These are phyloP conservation scores for Eupithecia centaureata DNA, from an alignment of 2,888 invertebrate species.

Conservation along the genomic window DNA sequence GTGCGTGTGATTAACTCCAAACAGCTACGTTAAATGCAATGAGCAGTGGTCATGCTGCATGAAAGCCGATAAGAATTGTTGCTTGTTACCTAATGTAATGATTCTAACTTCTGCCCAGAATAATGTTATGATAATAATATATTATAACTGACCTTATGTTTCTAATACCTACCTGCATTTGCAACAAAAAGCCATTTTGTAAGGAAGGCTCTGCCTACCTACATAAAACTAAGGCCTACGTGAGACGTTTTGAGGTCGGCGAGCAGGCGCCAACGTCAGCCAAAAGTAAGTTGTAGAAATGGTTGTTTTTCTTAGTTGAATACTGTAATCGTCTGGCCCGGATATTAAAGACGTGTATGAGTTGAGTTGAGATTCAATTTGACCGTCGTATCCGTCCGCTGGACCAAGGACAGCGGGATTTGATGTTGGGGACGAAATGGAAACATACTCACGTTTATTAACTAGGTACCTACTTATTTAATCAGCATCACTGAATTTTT, in stretches of 20 bases:
- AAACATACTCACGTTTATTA: not conserved
- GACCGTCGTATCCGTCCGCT: too few relatives aligned
- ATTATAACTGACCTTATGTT: not conserved
- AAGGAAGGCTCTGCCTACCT: not conserved
- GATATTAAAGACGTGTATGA: not conserved
- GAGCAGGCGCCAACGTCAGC: too few relatives aligned
- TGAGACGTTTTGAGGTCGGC: not conserved
- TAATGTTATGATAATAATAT: not conserved
- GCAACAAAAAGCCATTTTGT: not conserved
- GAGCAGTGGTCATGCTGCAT: constrained; percentile 42
- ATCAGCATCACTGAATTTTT: too few relatives aligned
- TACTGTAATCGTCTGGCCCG: not conserved
- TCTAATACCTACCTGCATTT: not conserved
- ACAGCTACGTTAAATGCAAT: constrained; percentile 35
- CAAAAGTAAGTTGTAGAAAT: not conserved
- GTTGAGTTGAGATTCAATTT: not conserved
- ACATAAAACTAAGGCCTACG: not conserved
- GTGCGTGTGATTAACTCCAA: not conserved
- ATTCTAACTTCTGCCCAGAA: not conserved
- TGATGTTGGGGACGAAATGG: not conserved
- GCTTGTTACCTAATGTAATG: constrained; percentile 4
- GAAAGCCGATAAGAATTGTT: constrained; percentile 31
- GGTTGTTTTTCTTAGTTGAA: not conserved
- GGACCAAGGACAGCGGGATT: not conserved
- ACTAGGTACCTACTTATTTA: too few relatives aligned